Conservation (phyloP, 64 coral and sea anemone genomes). For the Stichodactyla helianthus region DNA sequence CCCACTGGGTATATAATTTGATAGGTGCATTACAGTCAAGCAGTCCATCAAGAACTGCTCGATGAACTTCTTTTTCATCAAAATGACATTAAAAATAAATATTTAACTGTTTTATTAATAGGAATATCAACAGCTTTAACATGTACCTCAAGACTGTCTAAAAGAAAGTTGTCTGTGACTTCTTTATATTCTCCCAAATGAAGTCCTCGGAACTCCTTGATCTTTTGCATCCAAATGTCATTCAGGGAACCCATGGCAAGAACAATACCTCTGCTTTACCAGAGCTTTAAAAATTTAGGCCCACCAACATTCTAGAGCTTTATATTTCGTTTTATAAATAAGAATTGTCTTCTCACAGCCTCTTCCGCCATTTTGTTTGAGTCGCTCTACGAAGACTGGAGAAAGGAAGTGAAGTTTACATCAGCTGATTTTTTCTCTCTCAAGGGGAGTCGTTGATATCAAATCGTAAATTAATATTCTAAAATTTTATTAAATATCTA, state of each 20-base stretch:
- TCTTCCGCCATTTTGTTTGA: background rate
- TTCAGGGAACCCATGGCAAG: background rate
- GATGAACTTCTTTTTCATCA: no score
- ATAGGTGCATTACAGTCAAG: no score
- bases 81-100: no score
- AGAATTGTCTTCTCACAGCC: background rate
- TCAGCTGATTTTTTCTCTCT: background rate
- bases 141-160: slow-evolving; percentile 44
- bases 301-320: background rate
- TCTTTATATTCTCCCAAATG: background rate
- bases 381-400: background rate
- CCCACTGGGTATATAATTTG: no score
- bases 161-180: slow-evolving; percentile 21
- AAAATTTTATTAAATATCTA: background rate
- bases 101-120: background rate
- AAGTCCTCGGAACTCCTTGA: slow-evolving; percentile 7
- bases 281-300: background rate
- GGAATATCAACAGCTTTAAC: background rate
- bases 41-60: no score
- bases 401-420: background rate
- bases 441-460: background rate
- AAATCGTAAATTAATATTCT: background rate
- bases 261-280: background rate
- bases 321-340: background rate
- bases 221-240: slow-evolving; percentile 5